A percentile compares a stretch with the other conserved stretches of the same genome.
phyloP scores from a whole-genome alignment of 1,140 invertebrate species.

The Parasteatoda tepidariorum region DNA sequence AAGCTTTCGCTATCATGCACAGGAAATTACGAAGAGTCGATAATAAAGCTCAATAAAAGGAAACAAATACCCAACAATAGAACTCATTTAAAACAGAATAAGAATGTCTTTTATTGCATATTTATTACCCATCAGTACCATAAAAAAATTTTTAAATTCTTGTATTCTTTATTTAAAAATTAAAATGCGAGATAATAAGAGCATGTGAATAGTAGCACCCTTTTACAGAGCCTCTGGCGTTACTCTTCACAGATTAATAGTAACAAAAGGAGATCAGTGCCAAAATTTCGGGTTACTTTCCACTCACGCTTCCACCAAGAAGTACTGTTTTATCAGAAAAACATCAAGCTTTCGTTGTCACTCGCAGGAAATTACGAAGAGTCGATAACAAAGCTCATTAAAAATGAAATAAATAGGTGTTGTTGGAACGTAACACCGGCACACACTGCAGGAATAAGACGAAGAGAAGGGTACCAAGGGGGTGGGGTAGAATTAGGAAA shows the following conservation, averaged over 20 bases:
- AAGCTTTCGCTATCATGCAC: not conserved
- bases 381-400: conserved; percentile 30
- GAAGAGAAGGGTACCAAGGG: not conserved
- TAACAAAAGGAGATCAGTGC: not conserved
- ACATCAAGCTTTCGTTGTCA: not conserved
- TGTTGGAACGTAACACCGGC: not conserved
- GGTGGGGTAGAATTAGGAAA: too few species aligned
- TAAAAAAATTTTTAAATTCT: too few species aligned
- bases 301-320: not conserved
- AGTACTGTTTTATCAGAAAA: not conserved
- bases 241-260: too few species aligned
- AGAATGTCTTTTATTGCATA: too few species aligned
- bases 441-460: not conserved
- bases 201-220: too few species aligned
- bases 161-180: too few species aligned
- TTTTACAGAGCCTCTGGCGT: too few species aligned
- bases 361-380: conserved; percentile 11
- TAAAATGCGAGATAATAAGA: too few species aligned
- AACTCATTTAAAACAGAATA: too few species aligned
- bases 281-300: not conserved
- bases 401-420: conserved; percentile 25
- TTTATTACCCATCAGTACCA: too few species aligned
- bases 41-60: conserved; percentile 32
- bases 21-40: conserved; percentile 21
- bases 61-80: too few species aligned